Base-by-base conservation (phyloP, 2,113 vertebrate genomes). In the Saccopteryx leptura region DNA sequence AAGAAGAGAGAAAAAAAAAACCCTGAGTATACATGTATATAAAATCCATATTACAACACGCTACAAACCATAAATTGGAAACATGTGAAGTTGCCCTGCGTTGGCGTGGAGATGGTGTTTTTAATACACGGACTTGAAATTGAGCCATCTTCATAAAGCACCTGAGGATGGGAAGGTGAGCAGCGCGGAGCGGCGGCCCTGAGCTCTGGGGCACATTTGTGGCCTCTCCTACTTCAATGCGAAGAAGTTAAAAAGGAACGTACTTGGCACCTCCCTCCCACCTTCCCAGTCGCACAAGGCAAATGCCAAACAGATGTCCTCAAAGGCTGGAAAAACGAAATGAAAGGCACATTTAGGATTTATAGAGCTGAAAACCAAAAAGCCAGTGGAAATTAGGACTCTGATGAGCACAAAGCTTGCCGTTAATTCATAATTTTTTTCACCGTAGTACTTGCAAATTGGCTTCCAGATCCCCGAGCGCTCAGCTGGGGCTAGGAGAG, bases 221-320 rank as follows among this genome's bases (percentile, higher is more conserved):
- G 96, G 88, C 61, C 10, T 95, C 97, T 97, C 97, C 96, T 60
- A 81, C 97, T 97, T 97, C 80, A 96, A 93, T 92, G 78, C 85
- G 90, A 79, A 98, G 95, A 94, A 96, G 82, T 95, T 96, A 93
- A 97, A 96, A 98, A 98, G 90, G 88, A 96, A 79, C 91, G 87
- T 95, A 90, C 89, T 65, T 39, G 52, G 90, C 69, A 61, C 24
- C 31, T 46, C 81, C 72, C 68, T 94, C 90, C 86, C 96, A 94
- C 92, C 83, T 95, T 95, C 75, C 97, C 87, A 90, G 66, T 97
- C 96, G 76, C 96, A 94, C 78, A 87, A 97, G 87, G 96, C 96
- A 98, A 98, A 98, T 98, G 97, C 98, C 98, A 96, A 99, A 98
- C 98, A 99, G 98, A 98, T 99, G 98, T 97, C 98, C 91, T 96